Conservation (phyloP, 2,888 invertebrate genomes). For the Margaritifera margaritifera region DNA sequence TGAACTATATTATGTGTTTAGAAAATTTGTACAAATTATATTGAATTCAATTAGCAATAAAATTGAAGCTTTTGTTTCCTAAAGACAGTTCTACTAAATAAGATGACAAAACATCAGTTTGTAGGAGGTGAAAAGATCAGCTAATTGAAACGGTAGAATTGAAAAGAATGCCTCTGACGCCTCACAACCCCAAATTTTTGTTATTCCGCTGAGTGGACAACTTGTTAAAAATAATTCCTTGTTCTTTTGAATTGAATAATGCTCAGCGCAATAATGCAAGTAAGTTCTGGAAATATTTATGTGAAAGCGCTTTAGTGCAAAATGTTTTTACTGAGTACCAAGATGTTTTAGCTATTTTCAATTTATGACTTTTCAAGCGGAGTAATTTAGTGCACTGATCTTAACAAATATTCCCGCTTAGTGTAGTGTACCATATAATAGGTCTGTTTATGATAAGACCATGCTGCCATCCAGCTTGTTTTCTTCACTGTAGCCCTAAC, state of each 20-base stretch:
- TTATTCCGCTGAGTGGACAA: slow-evolving; percentile 67
- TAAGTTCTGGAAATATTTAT: no score
- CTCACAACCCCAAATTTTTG: slow-evolving; percentile 60
- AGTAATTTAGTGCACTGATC: slow-evolving; percentile 65
- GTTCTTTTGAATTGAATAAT: slow-evolving; percentile 59
- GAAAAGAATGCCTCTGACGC: slow-evolving; percentile 70
- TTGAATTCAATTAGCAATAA: no score
- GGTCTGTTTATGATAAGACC: slow-evolving; percentile 71
- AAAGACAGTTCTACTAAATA: background rate
- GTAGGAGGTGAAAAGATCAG: slow-evolving; percentile 56
- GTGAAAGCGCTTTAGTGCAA: background rate
- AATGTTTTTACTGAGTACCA: slow-evolving; percentile 11
- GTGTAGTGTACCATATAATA: slow-evolving; percentile 71
- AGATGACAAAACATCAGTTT: slow-evolving; percentile 8
- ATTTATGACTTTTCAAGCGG: slow-evolving; percentile 55
- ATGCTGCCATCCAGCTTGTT: slow-evolving; percentile 70
- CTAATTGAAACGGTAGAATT: slow-evolving; percentile 68
- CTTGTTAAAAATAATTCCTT: slow-evolving; percentile 63
- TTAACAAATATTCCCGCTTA: slow-evolving; percentile 71
- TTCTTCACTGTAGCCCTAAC: slow-evolving; percentile 56
- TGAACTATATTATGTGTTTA: no score
- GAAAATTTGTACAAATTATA: no score
- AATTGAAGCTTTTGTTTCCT: background rate
- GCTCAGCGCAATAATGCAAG: slow-evolving; percentile 44
- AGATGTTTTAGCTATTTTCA: slow-evolving; percentile 27